A percentile compares a stretch with the other conserved stretches of the same genome.
Conservation (phyloP, 1,140 invertebrate species). For the Coelopa frigida region DNA sequence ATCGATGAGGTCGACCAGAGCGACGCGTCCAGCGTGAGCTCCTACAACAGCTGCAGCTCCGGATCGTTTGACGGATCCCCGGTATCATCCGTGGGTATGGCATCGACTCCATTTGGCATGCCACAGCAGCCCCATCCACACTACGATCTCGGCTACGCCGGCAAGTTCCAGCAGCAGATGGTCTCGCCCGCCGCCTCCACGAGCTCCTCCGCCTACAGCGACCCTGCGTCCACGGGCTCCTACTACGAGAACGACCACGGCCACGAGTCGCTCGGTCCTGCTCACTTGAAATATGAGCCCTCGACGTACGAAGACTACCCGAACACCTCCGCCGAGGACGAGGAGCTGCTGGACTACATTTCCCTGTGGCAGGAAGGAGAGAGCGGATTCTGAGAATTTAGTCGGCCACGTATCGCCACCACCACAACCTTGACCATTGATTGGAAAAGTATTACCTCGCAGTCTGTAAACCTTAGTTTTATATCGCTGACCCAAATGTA, state of each 20-base stretch:
- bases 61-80: no score
- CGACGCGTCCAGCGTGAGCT: constrained; percentile 4
- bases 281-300: constrained; percentile 5
- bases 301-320: background rate
- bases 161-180: constrained; percentile 14
- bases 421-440: constrained; percentile 20
- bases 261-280: background rate
- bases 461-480: constrained; percentile 11
- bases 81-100: no score
- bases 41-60: background rate
- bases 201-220: constrained; percentile 11
- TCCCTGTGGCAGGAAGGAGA: constrained; percentile 70
- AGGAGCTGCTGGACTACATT: constrained; percentile 84
- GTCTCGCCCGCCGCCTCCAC: constrained; percentile 17
- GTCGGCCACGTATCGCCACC: constrained; percentile 19
- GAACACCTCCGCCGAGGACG: constrained; percentile 60
- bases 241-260: background rate
- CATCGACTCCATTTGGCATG: background rate
- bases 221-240: constrained; percentile 54
- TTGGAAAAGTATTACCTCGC: constrained; percentile 37
- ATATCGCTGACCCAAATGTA: constrained; percentile 8
- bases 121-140: background rate
- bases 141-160: background rate
- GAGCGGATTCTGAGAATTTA: constrained; percentile 14
- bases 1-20: constrained; percentile 45